Conservation (phyloP, 2,888 invertebrate species). For the Kryphioiulus occultus region DNA sequence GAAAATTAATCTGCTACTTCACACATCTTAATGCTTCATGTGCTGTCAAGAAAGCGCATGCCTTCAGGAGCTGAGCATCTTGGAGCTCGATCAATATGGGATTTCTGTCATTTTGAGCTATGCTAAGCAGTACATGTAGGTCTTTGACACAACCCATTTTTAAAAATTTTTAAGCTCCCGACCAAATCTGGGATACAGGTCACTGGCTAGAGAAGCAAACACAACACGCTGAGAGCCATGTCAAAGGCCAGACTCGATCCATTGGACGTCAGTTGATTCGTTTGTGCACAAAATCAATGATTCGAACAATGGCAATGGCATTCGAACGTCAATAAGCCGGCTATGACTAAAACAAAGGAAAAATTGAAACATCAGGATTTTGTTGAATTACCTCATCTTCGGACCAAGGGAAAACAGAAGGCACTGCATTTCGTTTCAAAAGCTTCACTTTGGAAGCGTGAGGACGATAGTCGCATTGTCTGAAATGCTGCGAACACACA, state of each 20-base stretch:
- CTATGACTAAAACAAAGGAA: neutral
- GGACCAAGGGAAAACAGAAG: constrained; percentile 41
- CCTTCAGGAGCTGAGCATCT: neutral
- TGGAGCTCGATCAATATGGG: neutral
- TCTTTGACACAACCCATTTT: neutral
- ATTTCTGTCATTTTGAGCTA: neutral
- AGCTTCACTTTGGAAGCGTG: constrained; percentile 39
- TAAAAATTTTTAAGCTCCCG: neutral
- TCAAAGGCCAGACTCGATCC: neutral
- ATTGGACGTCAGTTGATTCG: neutral
- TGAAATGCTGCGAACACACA: constrained; percentile 45
- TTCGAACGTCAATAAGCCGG: constrained; percentile 18
- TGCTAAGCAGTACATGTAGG: neutral
- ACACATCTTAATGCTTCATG: neutral
- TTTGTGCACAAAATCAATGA: neutral
- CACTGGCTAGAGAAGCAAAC: neutral
- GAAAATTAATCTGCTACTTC: neutral
- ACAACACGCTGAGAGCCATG: neutral
- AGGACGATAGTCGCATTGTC: constrained; percentile 37
- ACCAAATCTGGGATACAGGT: too few relatives aligned
- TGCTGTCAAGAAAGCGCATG: neutral
- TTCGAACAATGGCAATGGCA: constrained; percentile 24
- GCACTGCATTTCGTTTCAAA: constrained; percentile 47
- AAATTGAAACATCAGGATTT: neutral
- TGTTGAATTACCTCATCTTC: constrained; percentile 43